Evolutionary conservation across 2,797 vertebrate species (phyloP).

Genomic region (Rhadinocentrus ornatus): DNA sequence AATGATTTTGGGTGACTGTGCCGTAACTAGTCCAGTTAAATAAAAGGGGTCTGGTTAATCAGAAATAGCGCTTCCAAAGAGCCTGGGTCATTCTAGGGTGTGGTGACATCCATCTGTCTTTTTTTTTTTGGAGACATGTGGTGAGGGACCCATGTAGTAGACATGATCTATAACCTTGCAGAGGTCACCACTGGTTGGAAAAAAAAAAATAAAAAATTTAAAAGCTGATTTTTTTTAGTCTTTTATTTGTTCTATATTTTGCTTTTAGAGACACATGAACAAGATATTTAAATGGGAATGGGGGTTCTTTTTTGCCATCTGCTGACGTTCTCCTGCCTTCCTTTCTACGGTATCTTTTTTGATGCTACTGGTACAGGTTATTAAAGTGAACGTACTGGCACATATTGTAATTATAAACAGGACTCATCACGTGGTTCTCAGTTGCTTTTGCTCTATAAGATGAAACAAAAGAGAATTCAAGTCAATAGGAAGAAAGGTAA

Average conservation of each 20-base stretch:
- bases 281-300: not conserved
- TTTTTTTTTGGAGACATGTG: conserved; percentile 20
- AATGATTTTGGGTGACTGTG: conserved; percentile 40
- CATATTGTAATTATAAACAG: conserved; percentile 5
- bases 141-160: conserved; percentile 22
- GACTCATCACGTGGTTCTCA: not conserved
- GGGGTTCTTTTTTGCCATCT: not conserved
- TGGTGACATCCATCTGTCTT: conserved; percentile 41
- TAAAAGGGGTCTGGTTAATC: conserved; percentile 64
- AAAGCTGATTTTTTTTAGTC: not conserved
- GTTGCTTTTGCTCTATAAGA: not conserved
- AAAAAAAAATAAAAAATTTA: not conserved
- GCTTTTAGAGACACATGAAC: conserved; percentile 1
- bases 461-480: not conserved
- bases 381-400: not conserved
- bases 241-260: not conserved
- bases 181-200: not conserved
- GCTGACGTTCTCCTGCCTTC: not conserved
- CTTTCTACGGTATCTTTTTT: not conserved
- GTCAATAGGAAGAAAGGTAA: not conserved
- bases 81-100: conserved; percentile 24
- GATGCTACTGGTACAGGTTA: not conserved
- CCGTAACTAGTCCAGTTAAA: conserved; percentile 40
- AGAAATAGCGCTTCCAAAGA: conserved; percentile 53
- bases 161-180: conserved; percentile 23